Conservation (phyloP, 2,797 vertebrate genomes). For the Platyrinchus mystaceus region DNA sequence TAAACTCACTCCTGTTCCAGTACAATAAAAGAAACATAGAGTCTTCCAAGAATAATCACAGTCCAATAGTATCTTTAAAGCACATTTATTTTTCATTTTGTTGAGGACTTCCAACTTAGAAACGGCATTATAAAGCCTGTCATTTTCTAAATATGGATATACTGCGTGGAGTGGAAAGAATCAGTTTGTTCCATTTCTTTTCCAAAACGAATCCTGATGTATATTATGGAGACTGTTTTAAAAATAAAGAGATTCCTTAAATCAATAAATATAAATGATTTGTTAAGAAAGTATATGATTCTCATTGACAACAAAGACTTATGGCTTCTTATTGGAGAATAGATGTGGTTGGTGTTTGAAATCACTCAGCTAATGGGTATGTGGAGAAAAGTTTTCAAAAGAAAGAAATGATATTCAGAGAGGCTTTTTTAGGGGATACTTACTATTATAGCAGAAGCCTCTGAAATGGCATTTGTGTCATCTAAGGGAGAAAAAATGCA, state of each 20-base stretch:
- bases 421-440: slow-evolving; percentile 23
- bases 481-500: slow-evolving; percentile 7
- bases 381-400: slow-evolving; percentile 50
- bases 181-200: slow-evolving; percentile 20
- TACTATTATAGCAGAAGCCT: slow-evolving; percentile 9
- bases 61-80: slow-evolving; percentile 3
- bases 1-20: slow-evolving; percentile 41
- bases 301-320: neutral
- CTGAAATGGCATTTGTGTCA: slow-evolving; percentile 51
- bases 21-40: neutral
- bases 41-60: slow-evolving; percentile 38
- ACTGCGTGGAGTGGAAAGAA: neutral
- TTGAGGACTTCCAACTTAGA: slow-evolving; percentile 17
- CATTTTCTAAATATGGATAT: slow-evolving; percentile 7
- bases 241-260: slow-evolving; percentile 43
- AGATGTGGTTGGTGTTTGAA: slow-evolving; percentile 30
- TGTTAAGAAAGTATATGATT: slow-evolving; percentile 21
- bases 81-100: slow-evolving; percentile 22
- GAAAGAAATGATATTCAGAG: slow-evolving; percentile 27
- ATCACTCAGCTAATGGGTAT: slow-evolving; percentile 37
- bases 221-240: neutral
- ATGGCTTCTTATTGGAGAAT: neutral
- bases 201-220: neutral
- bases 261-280: slow-evolving; percentile 16
- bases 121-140: slow-evolving; percentile 13